A percentile compares a stretch with the other conserved stretches of the same genome.
These are phyloP conservation scores for Caenorhabditis becei DNA, from an alignment of 2,888 invertebrate genomes.

Conservation along the genomic window DNA sequence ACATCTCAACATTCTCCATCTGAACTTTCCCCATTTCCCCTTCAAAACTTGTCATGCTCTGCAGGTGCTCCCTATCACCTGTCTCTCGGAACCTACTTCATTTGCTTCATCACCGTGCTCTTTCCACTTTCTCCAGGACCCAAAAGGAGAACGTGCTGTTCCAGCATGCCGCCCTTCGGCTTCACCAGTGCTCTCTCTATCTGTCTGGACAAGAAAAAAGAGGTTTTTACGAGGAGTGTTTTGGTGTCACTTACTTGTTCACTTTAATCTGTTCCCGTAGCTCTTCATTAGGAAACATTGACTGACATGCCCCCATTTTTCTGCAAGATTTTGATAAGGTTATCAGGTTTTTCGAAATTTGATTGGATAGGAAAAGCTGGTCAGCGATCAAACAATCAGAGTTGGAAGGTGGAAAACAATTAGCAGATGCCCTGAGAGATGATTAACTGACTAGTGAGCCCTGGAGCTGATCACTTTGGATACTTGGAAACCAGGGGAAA, in stretches of 20 bases:
- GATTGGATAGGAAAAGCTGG: no score
- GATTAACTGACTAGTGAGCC: no score
- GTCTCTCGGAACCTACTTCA: conserved; percentile 62
- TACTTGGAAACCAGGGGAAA: no score
- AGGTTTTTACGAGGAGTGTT: background rate
- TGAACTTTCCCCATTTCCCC: no score
- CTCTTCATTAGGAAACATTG: conserved; percentile 1
- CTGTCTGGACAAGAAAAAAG: conserved; percentile 29
- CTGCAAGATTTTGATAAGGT: background rate
- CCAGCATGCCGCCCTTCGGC: conserved; percentile 19
- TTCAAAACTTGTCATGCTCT: no score
- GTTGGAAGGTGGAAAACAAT: background rate
- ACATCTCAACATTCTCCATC: no score
- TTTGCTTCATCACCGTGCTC: conserved; percentile 77
- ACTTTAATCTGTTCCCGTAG: conserved; percentile 21
- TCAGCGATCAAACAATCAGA: background rate
- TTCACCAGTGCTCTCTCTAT: conserved; percentile 56
- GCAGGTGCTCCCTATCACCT: no score
- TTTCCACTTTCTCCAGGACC: conserved; percentile 80
- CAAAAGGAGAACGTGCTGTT: conserved; percentile 44
- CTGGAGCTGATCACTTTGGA: no score
- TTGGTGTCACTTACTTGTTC: conserved; percentile 7
- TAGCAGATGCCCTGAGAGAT: no score
- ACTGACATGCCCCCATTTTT: conserved; percentile 30
- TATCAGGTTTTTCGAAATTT: no score